Evolutionary conservation across 2,888 invertebrate genomes (phyloP).

Genomic region (Drosophila stalkeri): DNA sequence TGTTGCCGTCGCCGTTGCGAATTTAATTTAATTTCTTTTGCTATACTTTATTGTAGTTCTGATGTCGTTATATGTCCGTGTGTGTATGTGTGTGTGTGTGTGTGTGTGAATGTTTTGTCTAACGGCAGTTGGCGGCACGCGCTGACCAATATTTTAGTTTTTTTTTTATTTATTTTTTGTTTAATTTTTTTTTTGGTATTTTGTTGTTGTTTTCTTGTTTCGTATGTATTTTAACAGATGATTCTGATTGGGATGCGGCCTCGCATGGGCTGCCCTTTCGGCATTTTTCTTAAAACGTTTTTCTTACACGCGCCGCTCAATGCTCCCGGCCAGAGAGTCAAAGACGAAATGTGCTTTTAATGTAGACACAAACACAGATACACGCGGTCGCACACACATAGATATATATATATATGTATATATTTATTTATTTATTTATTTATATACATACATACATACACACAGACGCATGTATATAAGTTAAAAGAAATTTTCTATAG

Average conservation of each 20-base stretch:
- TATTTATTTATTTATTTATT: not conserved
- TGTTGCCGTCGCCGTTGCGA: conserved; percentile 43
- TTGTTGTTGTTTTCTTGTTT: not conserved
- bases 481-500: conserved; percentile 30
- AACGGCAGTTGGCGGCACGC: conserved; percentile 45
- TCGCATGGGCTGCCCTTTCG: conserved; percentile 14
- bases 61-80: not conserved
- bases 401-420: conserved; percentile 1
- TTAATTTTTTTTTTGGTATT: not conserved
- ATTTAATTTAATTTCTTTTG: conserved; percentile 58
- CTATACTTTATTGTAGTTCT: conserved; percentile 20
- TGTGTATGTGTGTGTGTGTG: not conserved
- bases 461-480: conserved; percentile 10
- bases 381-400: conserved; percentile 6
- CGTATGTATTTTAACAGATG: conserved; percentile 38
- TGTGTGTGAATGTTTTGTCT: conserved; percentile 19
- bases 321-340: conserved; percentile 36
- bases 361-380: conserved; percentile 9
- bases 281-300: conserved; percentile 29
- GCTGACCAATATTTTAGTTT: conserved; percentile 22
- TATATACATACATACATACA: not conserved
- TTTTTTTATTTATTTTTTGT: not conserved
- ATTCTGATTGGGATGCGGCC: conserved; percentile 34
- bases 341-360: conserved; percentile 37
- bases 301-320: conserved; percentile 39